These are phyloP conservation scores for Aphelenchoides bicaudatus DNA, from an alignment of 2,888 invertebrate species.

Conservation along the genomic window DNA sequence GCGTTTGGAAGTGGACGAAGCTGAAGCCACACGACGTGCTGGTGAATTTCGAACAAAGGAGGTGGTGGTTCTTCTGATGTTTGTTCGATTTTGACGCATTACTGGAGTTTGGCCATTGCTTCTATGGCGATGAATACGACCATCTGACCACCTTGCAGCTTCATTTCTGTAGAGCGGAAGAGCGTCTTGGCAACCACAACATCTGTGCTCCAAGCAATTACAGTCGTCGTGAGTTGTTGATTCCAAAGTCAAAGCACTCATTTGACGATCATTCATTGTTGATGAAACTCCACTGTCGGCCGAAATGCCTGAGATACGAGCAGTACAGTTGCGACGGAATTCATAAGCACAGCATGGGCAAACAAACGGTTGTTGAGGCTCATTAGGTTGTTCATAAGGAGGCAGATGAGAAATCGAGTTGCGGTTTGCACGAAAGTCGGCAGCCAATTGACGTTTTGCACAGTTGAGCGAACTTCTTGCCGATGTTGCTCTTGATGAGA, in stretches of 20 bases:
- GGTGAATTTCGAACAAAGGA: constrained; percentile 19
- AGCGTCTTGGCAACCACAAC: background rate
- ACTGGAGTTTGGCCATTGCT: background rate
- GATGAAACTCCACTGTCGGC: constrained; percentile 34
- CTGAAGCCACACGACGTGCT: constrained; percentile 17
- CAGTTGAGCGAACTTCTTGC: constrained; percentile 1
- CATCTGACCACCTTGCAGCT: constrained; percentile 51
- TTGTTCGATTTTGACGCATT: background rate
- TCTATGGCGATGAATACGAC: constrained; percentile 26
- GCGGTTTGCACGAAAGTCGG: too few relatives aligned
- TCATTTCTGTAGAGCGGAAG: constrained; percentile 42
- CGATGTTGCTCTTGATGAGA: constrained; percentile 2
- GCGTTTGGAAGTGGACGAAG: too few relatives aligned
- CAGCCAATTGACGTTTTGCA: background rate
- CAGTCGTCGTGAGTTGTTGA: constrained; percentile 15
- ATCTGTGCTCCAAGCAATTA: background rate
- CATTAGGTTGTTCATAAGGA: background rate
- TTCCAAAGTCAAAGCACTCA: constrained; percentile 13
- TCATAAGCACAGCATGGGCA: constrained; percentile 25
- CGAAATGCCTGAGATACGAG: constrained; percentile 39
- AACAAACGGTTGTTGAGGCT: background rate
- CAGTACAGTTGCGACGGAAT: constrained; percentile 36
- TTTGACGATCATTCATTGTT: constrained; percentile 2
- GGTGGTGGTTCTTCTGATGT: background rate
- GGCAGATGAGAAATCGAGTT: constrained; percentile 4